Evolutionary conservation across 1,140 invertebrate species (phyloP), one percentile per base, ranked within the genome.

Genomic region (Branchinecta lynchi): DNA sequence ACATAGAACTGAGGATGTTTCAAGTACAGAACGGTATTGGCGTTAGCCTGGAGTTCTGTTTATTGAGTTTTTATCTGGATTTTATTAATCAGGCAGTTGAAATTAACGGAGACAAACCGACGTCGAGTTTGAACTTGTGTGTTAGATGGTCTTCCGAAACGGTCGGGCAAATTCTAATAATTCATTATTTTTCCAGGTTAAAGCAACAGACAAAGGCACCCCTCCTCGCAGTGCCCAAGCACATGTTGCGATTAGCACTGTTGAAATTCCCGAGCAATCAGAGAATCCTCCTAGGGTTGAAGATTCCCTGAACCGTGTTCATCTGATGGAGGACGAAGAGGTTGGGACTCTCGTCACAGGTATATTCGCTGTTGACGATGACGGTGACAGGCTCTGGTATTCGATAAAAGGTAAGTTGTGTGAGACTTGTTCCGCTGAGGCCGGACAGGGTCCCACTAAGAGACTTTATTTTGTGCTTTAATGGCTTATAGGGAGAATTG

Each of bases 381-480:
- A 96, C 75, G 85, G 85, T 44, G 89, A 94, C 76, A 82, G 84
- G 66, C 78, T 97, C 60, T 96, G 90, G 88, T 96, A 89, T 77
- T 87, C 90, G 74, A 96, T 96, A 72, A 83, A 88, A 66, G 89
- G 90, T 92, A 80, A 83, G 87, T 83, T 68, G 65, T 65, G 32
- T 32, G 32, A 32, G 32, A 32, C 32, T 75, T 71, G 43, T 3
- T 3, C 32, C 32, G 32, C 1, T 32, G 32, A 32, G 32, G 32
- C 32, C 32, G 32, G 32, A 32, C 32, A 32, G 32, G 32, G 32
- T 32, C 32, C 32, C 32, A 32, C 32, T 32, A 32, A 32, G 32
- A 32, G 32, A 32, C 32, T 32, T 32, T 32, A 32, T 32, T 3
- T 5, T 1, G 32, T 32, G 32, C 32, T 32, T 32, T 32, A 32